Percentiles rank a stretch among this genome's conserved stretches.
phyloP scores from a whole-genome alignment of 64 coral and sea anemone species.

The Montipora cactus region DNA sequence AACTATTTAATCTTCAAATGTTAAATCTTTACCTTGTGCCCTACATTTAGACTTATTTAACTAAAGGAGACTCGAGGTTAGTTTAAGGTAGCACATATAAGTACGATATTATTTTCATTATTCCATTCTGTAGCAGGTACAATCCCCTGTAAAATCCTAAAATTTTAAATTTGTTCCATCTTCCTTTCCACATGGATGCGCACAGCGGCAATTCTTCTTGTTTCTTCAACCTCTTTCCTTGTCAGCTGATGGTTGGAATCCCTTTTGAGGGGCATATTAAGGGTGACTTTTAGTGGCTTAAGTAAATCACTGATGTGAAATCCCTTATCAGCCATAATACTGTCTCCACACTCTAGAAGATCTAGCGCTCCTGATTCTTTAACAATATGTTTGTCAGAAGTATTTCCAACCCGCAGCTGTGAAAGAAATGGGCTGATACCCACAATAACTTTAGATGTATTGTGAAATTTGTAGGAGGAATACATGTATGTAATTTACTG shows the following conservation, averaged over 20 bases:
- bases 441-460: not conserved
- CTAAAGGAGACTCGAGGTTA: constrained; percentile 26
- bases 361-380: constrained; percentile 20
- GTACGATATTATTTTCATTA: constrained; percentile 55
- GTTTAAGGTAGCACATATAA: constrained; percentile 46
- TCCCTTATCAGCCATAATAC: too few relatives aligned
- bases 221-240: constrained; percentile 13
- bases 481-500: constrained; percentile 24
- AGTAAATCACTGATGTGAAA: too few relatives aligned
- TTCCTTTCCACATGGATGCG: constrained; percentile 31
- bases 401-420: constrained; percentile 36
- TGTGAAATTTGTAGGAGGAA: constrained; percentile 7
- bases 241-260: constrained; percentile 36
- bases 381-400: constrained; percentile 61
- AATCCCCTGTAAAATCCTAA: constrained; percentile 19
- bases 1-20: not conserved
- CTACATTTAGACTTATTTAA: not conserved
- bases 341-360: not conserved
- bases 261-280: constrained; percentile 33
- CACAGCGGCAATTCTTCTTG: constrained; percentile 5
- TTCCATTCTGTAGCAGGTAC: constrained; percentile 50
- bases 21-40: not conserved
- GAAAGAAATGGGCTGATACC: constrained; percentile 36
- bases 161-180: constrained; percentile 64
- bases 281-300: constrained; percentile 8